These are phyloP conservation scores for Meda fulgida DNA, from an alignment of 2,797 vertebrate species.

Conservation along the genomic window DNA sequence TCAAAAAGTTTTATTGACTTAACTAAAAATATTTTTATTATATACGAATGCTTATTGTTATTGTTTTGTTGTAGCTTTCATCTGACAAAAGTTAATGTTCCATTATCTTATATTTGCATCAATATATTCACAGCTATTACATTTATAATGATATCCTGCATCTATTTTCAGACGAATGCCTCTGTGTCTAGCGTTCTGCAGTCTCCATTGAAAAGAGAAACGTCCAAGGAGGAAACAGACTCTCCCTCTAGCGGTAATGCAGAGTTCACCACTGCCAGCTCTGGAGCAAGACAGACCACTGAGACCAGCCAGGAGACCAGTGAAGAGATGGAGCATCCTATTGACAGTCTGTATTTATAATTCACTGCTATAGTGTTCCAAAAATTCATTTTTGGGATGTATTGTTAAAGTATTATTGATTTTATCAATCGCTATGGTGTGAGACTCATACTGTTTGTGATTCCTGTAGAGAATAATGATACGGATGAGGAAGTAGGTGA, in stretches of 20 bases:
- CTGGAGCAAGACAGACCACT: slow-evolving; percentile 20
- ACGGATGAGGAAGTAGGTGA: background rate
- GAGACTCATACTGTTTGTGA: slow-evolving; percentile 2
- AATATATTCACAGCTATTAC: background rate
- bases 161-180: slow-evolving; percentile 42
- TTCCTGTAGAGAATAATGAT: slow-evolving; percentile 23
- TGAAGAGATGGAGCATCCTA: background rate
- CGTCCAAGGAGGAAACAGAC: slow-evolving; percentile 41
- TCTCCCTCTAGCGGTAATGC: slow-evolving; percentile 22
- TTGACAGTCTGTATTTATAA: background rate
- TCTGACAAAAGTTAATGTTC: background rate
- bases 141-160: background rate
- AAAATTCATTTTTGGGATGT: background rate
- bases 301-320: slow-evolving; percentile 21
- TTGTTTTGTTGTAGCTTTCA: background rate
- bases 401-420: background rate
- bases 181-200: slow-evolving; percentile 38
- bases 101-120: background rate
- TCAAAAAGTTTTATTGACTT: background rate
- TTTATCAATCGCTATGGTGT: background rate
- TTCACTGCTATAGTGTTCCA: background rate
- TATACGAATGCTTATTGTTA: background rate
- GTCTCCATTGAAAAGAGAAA: slow-evolving; percentile 15
- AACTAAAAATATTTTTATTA: background rate
- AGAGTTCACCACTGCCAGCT: slow-evolving; percentile 51